A percentile compares a stretch with the other conserved stretches of the same genome.
Conservation (phyloP, 2,113 vertebrate genomes). For the Ranitomeya imitator region DNA sequence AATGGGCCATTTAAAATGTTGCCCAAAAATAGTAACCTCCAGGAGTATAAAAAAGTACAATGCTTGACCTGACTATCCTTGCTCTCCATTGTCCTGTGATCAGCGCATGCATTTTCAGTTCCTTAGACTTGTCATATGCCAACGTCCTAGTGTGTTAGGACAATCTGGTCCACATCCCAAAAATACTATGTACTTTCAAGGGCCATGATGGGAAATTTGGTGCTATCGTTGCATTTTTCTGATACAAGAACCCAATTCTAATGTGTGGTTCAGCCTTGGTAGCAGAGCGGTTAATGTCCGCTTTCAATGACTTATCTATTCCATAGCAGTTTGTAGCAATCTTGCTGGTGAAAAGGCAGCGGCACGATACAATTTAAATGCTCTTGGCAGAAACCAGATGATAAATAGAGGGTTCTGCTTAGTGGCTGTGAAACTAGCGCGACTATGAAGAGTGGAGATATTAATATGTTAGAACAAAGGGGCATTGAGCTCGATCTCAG, state of each 20-base stretch:
- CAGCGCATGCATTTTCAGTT: too few species aligned
- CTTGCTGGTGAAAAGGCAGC: not conserved
- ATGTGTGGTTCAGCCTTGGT: not conserved
- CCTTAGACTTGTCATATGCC: too few species aligned
- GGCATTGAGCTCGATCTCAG: slow-evolving; percentile 45
- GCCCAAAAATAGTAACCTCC: too few species aligned
- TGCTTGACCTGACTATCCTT: too few species aligned
- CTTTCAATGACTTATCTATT: not conserved
- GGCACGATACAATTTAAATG: not conserved
- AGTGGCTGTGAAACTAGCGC: slow-evolving; percentile 19
- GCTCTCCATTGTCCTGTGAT: too few species aligned
- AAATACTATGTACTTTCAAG: too few species aligned
- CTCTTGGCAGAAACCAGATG: slow-evolving; percentile 13
- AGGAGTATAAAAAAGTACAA: too few species aligned
- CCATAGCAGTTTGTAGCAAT: slow-evolving; percentile 4
- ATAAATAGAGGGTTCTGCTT: slow-evolving; percentile 29
- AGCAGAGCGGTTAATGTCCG: not conserved
- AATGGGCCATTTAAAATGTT: too few species aligned
- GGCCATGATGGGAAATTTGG: too few species aligned
- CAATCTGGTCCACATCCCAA: too few species aligned
- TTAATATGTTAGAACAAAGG: slow-evolving; percentile 51
- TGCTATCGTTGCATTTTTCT: too few species aligned
- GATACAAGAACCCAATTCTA: not conserved
- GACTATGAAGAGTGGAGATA: slow-evolving; percentile 26
- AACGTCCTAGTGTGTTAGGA: too few species aligned